phyloP scores from a whole-genome alignment of 1,140 invertebrate species.

The Dendrolimus punctatus region DNA sequence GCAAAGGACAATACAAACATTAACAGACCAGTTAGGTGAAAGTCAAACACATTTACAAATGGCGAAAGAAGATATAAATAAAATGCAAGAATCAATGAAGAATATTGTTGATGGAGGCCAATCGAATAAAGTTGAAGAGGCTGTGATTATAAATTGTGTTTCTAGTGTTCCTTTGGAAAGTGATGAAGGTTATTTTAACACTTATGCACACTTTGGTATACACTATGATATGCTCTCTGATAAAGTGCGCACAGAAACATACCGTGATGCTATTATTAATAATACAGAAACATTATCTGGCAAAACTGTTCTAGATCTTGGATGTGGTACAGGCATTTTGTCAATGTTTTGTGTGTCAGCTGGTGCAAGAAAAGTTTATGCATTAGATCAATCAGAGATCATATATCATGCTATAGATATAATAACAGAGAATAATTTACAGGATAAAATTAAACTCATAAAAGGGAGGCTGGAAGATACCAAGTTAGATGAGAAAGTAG shows the following conservation, averaged over 20 bases:
- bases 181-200: slow-evolving; percentile 92
- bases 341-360: slow-evolving; percentile 97
- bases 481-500: slow-evolving; percentile 89
- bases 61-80: slow-evolving; percentile 75
- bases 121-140: slow-evolving; percentile 23
- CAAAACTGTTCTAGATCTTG: slow-evolving; percentile 93
- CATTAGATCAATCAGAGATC: slow-evolving; percentile 92
- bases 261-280: slow-evolving; percentile 92
- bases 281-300: slow-evolving; percentile 81
- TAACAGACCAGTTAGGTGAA: slow-evolving; percentile 70
- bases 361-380: slow-evolving; percentile 92
- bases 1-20: slow-evolving; percentile 74
- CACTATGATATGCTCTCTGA: slow-evolving; percentile 97
- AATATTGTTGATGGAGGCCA: slow-evolving; percentile 65
- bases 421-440: slow-evolving; percentile 79
- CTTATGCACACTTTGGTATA: slow-evolving; percentile 98
- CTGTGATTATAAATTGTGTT: slow-evolving; percentile 57
- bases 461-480: slow-evolving; percentile 92
- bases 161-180: slow-evolving; percentile 69
- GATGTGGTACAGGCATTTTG: slow-evolving; percentile 94
- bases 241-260: slow-evolving; percentile 92
- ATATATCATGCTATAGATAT: slow-evolving; percentile 88
- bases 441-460: slow-evolving; percentile 75
- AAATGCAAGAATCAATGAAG: slow-evolving; percentile 78
- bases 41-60: slow-evolving; percentile 73